Conservation (phyloP, 2,797 vertebrate genomes). For the Taeniopygia guttata region DNA sequence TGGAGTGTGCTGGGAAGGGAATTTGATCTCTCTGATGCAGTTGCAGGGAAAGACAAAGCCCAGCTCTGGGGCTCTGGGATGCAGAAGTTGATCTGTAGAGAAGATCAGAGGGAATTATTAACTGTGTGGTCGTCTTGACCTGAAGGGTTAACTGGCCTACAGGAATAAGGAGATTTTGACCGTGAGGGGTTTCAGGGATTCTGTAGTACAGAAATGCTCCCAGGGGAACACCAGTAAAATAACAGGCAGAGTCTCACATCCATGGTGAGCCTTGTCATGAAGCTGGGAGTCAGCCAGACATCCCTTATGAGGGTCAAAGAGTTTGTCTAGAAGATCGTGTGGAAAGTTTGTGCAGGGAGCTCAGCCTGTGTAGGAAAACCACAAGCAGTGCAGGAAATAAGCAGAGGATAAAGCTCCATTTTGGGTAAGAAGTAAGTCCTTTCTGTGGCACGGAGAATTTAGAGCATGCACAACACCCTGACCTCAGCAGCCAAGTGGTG, state of each 20-base stretch:
- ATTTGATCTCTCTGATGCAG: neutral
- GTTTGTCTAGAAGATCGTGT: neutral
- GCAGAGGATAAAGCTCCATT: neutral
- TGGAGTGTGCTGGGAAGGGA: neutral
- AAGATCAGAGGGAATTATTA: neutral
- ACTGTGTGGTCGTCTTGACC: neutral
- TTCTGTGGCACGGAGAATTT: neutral
- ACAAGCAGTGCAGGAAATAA: neutral
- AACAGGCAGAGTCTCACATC: neutral
- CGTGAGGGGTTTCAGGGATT: neutral
- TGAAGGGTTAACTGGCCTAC: neutral
- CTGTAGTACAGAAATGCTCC: neutral
- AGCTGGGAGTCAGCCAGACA: neutral
- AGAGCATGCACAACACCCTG: neutral
- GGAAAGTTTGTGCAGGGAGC: neutral
- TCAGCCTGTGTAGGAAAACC: neutral
- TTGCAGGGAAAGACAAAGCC: neutral
- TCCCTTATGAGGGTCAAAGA: neutral
- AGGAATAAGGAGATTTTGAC: accelerated
- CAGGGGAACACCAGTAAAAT: neutral
- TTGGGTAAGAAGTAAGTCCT: neutral
- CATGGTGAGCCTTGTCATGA: neutral
- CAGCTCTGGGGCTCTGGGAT: neutral
- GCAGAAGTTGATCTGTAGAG: neutral
- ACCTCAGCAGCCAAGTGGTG: neutral